These are phyloP conservation scores for Passerculus sandwichensis DNA, from an alignment of 2,797 vertebrate genomes.

Conservation along the genomic window DNA sequence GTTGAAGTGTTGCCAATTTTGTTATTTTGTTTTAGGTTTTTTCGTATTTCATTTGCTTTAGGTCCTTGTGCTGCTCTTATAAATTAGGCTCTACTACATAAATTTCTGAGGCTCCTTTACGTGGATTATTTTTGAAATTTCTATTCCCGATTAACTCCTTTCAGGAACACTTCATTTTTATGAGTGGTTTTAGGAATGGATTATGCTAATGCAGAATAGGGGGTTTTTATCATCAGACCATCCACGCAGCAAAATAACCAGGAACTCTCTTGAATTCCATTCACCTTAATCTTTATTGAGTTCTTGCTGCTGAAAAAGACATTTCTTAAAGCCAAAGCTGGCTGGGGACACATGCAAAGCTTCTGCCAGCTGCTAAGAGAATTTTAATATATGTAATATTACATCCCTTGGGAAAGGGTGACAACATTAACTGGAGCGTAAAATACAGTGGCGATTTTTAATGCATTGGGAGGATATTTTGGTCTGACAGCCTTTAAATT, in stretches of 20 bases:
- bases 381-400: not conserved
- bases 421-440: not conserved
- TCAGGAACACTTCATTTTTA: not conserved
- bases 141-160: not conserved
- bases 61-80: not conserved
- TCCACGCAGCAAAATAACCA: not conserved
- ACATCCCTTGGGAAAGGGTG: not conserved
- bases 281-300: not conserved
- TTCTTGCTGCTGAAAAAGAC: not conserved
- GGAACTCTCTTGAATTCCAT: not conserved
- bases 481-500: not conserved
- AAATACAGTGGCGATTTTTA: not conserved
- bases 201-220: slow-evolving; percentile 2
- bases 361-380: not conserved
- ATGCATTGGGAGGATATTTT: not conserved
- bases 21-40: not conserved
- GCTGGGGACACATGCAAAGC: not conserved
- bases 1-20: not conserved
- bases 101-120: not conserved
- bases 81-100: not conserved
- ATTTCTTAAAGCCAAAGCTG: not conserved
- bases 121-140: not conserved
- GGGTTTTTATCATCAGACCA: not conserved
- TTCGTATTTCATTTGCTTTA: not conserved
- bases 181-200: not conserved